Evolutionary conservation across 2,888 invertebrate species (phyloP).

Genomic region (Lasioglossum malachurum): DNA sequence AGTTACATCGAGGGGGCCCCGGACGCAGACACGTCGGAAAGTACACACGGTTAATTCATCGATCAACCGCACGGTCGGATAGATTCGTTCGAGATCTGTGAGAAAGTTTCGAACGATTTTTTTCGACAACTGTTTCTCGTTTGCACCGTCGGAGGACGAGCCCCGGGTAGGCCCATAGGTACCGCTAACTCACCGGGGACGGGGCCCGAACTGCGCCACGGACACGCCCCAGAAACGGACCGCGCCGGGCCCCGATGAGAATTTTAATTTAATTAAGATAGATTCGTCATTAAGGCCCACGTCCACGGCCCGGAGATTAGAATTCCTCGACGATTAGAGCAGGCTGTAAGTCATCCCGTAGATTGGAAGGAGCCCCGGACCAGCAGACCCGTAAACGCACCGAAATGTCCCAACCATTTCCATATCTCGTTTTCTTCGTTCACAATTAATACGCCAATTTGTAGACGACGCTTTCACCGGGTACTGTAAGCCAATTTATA

Average conservation of each 20-base stretch:
- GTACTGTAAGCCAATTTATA: too few species aligned
- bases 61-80: constrained; percentile 47
- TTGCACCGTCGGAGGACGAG: neutral
- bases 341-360: constrained; percentile 57
- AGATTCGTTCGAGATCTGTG: constrained; percentile 68
- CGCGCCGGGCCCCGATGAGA: constrained; percentile 70
- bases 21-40: constrained; percentile 60
- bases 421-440: neutral
- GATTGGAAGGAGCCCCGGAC: constrained; percentile 34
- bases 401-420: neutral
- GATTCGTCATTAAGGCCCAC: constrained; percentile 77
- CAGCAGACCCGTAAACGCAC: neutral
- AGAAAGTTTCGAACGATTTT: constrained; percentile 40
- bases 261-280: constrained; percentile 84
- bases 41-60: constrained; percentile 61
- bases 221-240: constrained; percentile 72
- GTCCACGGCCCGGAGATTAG: constrained; percentile 64
- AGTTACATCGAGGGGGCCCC: neutral
- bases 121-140: constrained; percentile 41
- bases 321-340: constrained; percentile 60
- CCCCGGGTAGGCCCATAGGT: neutral
- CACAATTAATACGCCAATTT: neutral
- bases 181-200: constrained; percentile 44
- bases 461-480: neutral
- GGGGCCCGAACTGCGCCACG: constrained; percentile 31